A percentile compares a stretch with the other conserved stretches of the same genome.
Evolutionary conservation across 30 jellyfish, hydroid and myxozoan species (phyloP).

Genomic region (Sanderia malayensis): DNA sequence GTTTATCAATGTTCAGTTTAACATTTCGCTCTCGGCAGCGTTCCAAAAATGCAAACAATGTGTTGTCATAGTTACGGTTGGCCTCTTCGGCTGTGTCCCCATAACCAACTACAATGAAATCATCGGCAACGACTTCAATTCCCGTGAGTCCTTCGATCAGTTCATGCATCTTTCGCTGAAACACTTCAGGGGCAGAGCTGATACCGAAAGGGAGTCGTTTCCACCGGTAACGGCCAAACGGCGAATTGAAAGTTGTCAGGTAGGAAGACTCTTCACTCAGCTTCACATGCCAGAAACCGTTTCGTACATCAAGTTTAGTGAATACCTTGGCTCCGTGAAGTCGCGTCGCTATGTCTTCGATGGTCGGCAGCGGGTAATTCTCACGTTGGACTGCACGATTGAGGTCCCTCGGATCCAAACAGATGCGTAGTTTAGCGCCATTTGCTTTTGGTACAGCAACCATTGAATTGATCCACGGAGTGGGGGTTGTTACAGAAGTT

Average conservation of each 20-base stretch:
- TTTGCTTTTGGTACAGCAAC: slow-evolving; percentile 50
- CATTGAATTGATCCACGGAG: slow-evolving; percentile 63
- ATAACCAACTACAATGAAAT: slow-evolving; percentile 5
- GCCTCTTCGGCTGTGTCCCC: slow-evolving; percentile 40
- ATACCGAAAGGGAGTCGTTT: slow-evolving; percentile 66
- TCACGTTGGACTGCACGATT: slow-evolving; percentile 54
- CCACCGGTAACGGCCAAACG: slow-evolving; percentile 58
- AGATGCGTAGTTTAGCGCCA: slow-evolving; percentile 56
- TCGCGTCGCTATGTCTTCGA: slow-evolving; percentile 50
- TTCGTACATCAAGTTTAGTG: slow-evolving; percentile 54
- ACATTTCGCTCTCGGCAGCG: slow-evolving; percentile 22
- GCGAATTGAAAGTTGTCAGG: slow-evolving; percentile 47
- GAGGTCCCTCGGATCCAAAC: slow-evolving; percentile 57
- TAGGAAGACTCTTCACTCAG: slow-evolving; percentile 48
- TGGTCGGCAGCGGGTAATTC: no score
- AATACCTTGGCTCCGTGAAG: slow-evolving; percentile 60
- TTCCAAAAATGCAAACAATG: slow-evolving; percentile 11
- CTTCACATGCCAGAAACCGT: slow-evolving; percentile 41
- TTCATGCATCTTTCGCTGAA: slow-evolving; percentile 15
- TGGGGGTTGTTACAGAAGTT: slow-evolving; percentile 32
- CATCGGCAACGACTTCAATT: slow-evolving; percentile 15
- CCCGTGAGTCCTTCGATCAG: slow-evolving; percentile 20
- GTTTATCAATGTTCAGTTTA: slow-evolving; percentile 22
- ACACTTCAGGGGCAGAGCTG: slow-evolving; percentile 44
- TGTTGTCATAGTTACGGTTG: slow-evolving; percentile 10